Evolutionary conservation across 1,140 invertebrate species (phyloP).

Genomic region (Copidosoma floridanum): DNA sequence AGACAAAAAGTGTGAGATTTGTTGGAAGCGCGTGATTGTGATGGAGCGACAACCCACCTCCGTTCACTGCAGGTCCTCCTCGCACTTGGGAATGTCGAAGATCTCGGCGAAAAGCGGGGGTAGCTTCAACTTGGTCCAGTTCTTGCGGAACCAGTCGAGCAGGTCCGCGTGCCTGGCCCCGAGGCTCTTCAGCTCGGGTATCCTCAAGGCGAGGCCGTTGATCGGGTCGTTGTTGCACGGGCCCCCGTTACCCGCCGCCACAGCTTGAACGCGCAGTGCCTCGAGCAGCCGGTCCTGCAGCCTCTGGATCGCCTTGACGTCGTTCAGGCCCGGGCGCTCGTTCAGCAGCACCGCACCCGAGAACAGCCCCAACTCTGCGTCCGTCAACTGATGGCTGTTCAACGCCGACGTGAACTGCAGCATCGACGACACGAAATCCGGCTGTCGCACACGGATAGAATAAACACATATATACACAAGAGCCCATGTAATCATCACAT

Average conservation of each 20-base stretch:
- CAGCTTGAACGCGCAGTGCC: conserved; percentile 74
- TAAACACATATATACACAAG: background rate
- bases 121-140: conserved; percentile 82
- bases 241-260: conserved; percentile 36
- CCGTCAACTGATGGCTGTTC: conserved; percentile 77
- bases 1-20: background rate
- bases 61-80: conserved; percentile 70
- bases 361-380: conserved; percentile 88
- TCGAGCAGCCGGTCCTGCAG: conserved; percentile 83
- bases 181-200: conserved; percentile 79
- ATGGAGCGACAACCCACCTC: conserved; percentile 1
- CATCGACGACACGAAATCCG: conserved; percentile 71
- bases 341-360: conserved; percentile 83
- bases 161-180: conserved; percentile 81
- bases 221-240: conserved; percentile 26
- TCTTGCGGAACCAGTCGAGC: conserved; percentile 85
- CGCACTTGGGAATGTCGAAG: conserved; percentile 93
- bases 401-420: conserved; percentile 79
- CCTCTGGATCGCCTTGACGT: conserved; percentile 79
- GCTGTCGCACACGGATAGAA: conserved; percentile 48
- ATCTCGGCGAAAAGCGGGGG: conserved; percentile 95
- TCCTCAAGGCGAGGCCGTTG: conserved; percentile 53
- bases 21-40: too few species aligned
- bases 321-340: conserved; percentile 76
- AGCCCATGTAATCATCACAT: conserved; percentile 32